Percentiles rank a stretch among this genome's conserved stretches.
Evolutionary conservation across 2,888 invertebrate species (phyloP).

Genomic region (Cheilosia vernalis): DNA sequence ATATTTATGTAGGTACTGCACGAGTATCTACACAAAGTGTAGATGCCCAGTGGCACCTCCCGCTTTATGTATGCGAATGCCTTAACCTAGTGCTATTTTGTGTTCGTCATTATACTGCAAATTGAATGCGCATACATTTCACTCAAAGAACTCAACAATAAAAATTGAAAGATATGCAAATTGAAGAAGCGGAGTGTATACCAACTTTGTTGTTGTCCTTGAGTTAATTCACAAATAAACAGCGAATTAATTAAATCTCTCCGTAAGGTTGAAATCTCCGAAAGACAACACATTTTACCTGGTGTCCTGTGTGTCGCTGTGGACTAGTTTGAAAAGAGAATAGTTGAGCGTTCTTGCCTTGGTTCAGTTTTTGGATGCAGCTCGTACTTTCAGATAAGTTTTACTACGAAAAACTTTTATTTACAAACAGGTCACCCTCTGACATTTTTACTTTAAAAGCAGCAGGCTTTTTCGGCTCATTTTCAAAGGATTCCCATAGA

Average conservation of each 20-base stretch:
- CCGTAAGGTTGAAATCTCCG: neutral
- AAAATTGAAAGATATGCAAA: neutral
- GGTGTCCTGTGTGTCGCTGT: neutral
- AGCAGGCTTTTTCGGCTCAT: no score
- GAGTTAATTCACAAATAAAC: conserved; percentile 27
- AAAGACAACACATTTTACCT: neutral
- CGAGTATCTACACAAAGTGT: neutral
- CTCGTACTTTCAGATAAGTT: no score
- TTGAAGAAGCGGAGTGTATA: no score
- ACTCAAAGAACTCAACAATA: neutral
- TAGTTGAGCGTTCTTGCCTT: neutral
- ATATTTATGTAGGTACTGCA: neutral
- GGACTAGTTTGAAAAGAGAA: neutral
- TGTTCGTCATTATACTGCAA: neutral
- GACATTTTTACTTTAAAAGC: no score
- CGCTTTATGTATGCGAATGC: no score
- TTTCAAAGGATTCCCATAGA: no score
- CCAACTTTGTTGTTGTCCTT: no score
- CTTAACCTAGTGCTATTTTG: neutral
- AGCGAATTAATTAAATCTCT: conserved; percentile 43
- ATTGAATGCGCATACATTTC: neutral
- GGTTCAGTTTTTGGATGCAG: no score
- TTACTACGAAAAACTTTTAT: no score
- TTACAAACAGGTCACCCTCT: no score
- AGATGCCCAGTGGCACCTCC: neutral